A percentile compares a stretch with the other conserved stretches of the same genome.
phyloP scores from a whole-genome alignment of 2,113 vertebrate genomes.

The Boleophthalmus pectinirostris region DNA sequence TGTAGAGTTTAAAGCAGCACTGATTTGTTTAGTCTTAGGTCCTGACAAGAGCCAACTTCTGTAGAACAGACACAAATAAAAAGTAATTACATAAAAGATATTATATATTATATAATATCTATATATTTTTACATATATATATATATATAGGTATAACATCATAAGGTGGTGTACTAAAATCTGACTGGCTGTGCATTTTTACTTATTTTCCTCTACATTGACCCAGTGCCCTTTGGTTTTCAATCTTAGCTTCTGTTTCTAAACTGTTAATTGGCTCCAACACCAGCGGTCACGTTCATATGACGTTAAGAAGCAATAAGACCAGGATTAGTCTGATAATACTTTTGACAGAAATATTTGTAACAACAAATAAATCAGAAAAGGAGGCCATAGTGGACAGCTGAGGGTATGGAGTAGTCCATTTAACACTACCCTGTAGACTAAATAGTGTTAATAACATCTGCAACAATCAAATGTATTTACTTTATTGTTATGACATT shows the following conservation, averaged over 20 bases:
- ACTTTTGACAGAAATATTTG: slow-evolving; percentile 38
- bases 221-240: slow-evolving; percentile 12
- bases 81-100: not conserved
- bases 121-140: too few species aligned
- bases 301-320: slow-evolving; percentile 31
- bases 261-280: slow-evolving; percentile 11
- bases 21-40: not conserved
- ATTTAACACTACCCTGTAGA: too few species aligned
- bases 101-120: too few species aligned
- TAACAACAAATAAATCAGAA: slow-evolving; percentile 17
- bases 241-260: slow-evolving; percentile 14
- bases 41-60: slow-evolving; percentile 5
- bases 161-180: not conserved
- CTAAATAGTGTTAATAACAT: not conserved
- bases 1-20: not conserved
- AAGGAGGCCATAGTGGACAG: not conserved
- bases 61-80: slow-evolving; percentile 8
- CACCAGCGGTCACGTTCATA: slow-evolving; percentile 41
- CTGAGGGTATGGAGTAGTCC: not conserved
- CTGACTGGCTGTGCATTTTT: not conserved
- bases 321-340: slow-evolving; percentile 35
- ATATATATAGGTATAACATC: not conserved
- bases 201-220: not conserved
- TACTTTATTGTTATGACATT: too few species aligned
- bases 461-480: too few species aligned